Conservation (phyloP, 1,140 invertebrate species). For the Sminthurinus signatus region DNA sequence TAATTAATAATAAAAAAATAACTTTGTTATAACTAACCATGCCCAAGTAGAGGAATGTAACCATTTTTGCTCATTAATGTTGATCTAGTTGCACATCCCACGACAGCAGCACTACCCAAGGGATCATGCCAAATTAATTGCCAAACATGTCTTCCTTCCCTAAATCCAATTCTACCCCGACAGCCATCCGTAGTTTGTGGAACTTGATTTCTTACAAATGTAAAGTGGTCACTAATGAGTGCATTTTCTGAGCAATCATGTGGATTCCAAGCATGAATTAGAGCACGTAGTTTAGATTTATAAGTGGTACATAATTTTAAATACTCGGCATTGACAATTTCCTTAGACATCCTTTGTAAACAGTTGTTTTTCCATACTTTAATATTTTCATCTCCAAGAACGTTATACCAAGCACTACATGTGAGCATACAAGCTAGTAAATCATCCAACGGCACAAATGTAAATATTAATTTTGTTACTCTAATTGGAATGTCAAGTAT, state of each 20-base stretch:
- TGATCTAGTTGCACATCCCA: not conserved
- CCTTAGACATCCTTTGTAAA: not conserved
- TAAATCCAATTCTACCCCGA: not conserved
- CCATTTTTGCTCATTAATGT: not conserved
- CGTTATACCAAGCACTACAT: constrained; percentile 9
- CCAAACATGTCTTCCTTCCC: constrained; percentile 6
- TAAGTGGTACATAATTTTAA: not conserved
- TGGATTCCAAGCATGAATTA: constrained; percentile 2
- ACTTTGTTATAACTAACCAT: too few species aligned
- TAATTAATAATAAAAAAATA: too few species aligned
- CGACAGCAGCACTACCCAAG: not conserved
- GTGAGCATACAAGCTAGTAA: not conserved
- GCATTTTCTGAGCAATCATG: constrained; percentile 2
- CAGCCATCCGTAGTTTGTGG: constrained; percentile 2
- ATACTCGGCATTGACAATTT: not conserved
- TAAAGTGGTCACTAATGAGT: not conserved
- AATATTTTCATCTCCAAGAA: constrained; percentile 3
- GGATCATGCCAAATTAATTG: not conserved
- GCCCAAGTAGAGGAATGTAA: not conserved
- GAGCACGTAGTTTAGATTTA: constrained; percentile 1
- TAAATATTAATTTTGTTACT: not conserved
- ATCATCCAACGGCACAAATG: not conserved
- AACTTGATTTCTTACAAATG: not conserved
- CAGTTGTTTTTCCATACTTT: constrained; percentile 2
- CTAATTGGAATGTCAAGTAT: constrained; percentile 1